These are phyloP conservation scores for Hystrix brachyura DNA, from an alignment of 2,113 vertebrate genomes.

Conservation along the genomic window DNA sequence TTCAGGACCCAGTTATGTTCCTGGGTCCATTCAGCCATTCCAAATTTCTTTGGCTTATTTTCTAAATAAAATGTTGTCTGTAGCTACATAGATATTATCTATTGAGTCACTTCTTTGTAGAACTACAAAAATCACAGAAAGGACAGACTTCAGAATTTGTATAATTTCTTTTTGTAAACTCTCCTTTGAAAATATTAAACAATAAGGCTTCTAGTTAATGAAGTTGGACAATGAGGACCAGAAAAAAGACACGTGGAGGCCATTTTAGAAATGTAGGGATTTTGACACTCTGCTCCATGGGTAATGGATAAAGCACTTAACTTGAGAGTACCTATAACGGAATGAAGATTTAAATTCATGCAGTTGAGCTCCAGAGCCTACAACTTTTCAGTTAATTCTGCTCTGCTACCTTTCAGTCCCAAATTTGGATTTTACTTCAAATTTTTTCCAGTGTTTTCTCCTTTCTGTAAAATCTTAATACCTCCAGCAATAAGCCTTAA, in stretches of 20 bases:
- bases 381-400: not conserved
- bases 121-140: not conserved
- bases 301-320: not conserved
- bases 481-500: not conserved
- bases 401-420: not conserved
- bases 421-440: slow-evolving; percentile 24
- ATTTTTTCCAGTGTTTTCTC: not conserved
- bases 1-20: not conserved
- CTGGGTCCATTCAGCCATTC: not conserved
- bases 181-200: not conserved
- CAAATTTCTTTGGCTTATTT: not conserved
- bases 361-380: not conserved
- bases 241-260: not conserved
- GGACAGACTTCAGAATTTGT: slow-evolving; percentile 1
- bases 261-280: not conserved
- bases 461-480: slow-evolving; percentile 54
- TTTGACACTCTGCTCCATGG: not conserved
- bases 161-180: not conserved
- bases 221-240: not conserved
- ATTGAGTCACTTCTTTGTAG: not conserved
- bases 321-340: not conserved
- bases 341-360: not conserved
- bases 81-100: not conserved
- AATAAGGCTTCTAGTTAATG: not conserved
- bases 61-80: not conserved